Evolutionary conservation across 2,888 invertebrate genomes (phyloP).

Genomic region (Sphaerophoria taeniata): DNA sequence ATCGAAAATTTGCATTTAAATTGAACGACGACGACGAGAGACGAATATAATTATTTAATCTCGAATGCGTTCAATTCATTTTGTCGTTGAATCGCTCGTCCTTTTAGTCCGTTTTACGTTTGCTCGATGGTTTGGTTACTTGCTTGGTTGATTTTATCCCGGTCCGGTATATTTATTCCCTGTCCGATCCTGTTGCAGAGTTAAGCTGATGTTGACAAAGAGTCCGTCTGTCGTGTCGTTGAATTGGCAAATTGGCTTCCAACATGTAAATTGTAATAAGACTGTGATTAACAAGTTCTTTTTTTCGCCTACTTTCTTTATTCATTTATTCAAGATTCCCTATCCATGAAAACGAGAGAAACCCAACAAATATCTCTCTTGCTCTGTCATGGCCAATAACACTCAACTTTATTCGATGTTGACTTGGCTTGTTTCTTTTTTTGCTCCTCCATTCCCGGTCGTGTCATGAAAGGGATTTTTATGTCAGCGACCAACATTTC

Average conservation of each 20-base stretch:
- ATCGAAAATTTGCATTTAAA: slow-evolving; percentile 66
- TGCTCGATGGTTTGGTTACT: not conserved
- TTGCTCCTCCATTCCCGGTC: not conserved
- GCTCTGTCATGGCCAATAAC: slow-evolving; percentile 61
- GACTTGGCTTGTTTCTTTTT: slow-evolving; percentile 3
- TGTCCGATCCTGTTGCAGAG: too few species aligned
- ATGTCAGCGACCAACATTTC: slow-evolving; percentile 3
- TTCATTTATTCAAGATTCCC: not conserved
- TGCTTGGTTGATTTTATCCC: slow-evolving; percentile 33
- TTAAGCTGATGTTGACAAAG: not conserved
- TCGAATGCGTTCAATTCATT: slow-evolving; percentile 24
- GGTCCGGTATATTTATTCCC: not conserved
- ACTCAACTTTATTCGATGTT: slow-evolving; percentile 43
- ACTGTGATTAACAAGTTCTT: slow-evolving; percentile 60
- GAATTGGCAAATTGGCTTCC: slow-evolving; percentile 32
- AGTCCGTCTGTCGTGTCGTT: not conserved
- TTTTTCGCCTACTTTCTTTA: not conserved
- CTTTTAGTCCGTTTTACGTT: not conserved
- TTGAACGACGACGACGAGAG: slow-evolving; percentile 37
- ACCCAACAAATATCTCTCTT: slow-evolving; percentile 7
- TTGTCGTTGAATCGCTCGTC: slow-evolving; percentile 6
- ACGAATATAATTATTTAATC: slow-evolving; percentile 51
- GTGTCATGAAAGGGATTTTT: slow-evolving; percentile 1
- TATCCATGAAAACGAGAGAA: not conserved
- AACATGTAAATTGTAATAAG: slow-evolving; percentile 58